Conservation (phyloP, 2,797 vertebrate species). For the Pseudocheirus occidentalis region DNA sequence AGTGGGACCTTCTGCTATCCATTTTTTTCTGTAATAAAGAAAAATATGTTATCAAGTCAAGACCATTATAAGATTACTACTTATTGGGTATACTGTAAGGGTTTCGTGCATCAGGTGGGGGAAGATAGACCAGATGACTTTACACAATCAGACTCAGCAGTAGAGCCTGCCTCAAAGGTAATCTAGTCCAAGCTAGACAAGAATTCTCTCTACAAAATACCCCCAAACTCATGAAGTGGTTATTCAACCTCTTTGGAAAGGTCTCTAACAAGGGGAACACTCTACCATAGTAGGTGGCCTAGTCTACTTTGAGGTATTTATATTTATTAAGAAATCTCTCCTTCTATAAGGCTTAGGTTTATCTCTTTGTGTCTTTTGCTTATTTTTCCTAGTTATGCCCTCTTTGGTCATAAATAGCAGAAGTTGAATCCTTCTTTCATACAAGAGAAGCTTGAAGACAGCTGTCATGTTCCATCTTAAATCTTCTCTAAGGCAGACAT, state of each 20-base stretch:
- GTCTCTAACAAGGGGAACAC: neutral
- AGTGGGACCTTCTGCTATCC: constrained; percentile 26
- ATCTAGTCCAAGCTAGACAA: neutral
- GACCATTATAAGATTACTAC: neutral
- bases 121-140: neutral
- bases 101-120: neutral
- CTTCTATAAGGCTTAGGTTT: neutral
- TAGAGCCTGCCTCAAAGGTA: neutral
- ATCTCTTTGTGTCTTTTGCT: neutral
- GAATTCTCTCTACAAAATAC: neutral
- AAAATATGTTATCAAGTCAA: neutral
- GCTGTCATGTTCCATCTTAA: neutral
- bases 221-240: neutral
- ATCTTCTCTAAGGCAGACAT: neutral
- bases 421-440: neutral
- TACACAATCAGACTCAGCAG: neutral
- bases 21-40: constrained; percentile 53
- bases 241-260: neutral
- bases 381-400: neutral
- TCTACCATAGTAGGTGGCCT: neutral
- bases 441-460: neutral
- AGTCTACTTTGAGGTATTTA: neutral
- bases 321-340: neutral
- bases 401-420: neutral
- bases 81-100: neutral